Conservation (phyloP, 2,113 vertebrate genomes). For the Equus quagga region DNA sequence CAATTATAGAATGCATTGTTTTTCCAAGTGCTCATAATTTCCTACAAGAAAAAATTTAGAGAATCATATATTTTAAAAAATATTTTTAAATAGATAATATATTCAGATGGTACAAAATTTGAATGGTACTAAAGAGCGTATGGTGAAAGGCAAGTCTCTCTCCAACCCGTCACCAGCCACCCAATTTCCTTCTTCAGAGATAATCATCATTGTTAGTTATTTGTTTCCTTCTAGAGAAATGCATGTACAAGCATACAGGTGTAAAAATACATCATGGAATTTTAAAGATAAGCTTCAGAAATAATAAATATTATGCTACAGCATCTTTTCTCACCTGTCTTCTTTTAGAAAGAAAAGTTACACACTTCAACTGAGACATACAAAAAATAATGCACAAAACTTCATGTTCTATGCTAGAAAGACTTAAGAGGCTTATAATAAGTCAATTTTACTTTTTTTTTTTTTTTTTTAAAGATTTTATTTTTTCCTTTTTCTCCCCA, state of each 20-base stretch:
- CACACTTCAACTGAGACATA: neutral
- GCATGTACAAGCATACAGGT: neutral
- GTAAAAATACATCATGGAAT: neutral
- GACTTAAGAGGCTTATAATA: neutral
- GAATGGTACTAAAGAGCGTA: neutral
- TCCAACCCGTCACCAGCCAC: neutral
- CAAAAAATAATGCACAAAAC: neutral
- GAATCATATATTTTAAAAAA: conserved; percentile 6
- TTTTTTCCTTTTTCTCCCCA: too few species aligned
- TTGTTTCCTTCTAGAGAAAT: conserved; percentile 19
- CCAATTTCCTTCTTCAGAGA: conserved; percentile 10
- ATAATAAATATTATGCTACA: conserved; percentile 30
- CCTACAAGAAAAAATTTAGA: neutral
- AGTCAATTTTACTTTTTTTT: neutral
- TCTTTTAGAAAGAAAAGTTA: conserved; percentile 31
- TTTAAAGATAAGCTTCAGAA: conserved; percentile 30
- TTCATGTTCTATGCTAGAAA: neutral
- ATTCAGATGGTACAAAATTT: neutral
- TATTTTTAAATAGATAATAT: neutral
- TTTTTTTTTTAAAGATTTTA: too few species aligned
- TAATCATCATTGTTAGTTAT: conserved; percentile 5
- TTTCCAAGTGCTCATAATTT: conserved; percentile 26
- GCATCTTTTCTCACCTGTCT: neutral
- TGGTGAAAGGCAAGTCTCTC: conserved; percentile 19
- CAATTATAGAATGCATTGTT: neutral